Evolutionary conservation across 2,888 invertebrate genomes (phyloP).

Genomic region (Meiosimyza decipiens): DNA sequence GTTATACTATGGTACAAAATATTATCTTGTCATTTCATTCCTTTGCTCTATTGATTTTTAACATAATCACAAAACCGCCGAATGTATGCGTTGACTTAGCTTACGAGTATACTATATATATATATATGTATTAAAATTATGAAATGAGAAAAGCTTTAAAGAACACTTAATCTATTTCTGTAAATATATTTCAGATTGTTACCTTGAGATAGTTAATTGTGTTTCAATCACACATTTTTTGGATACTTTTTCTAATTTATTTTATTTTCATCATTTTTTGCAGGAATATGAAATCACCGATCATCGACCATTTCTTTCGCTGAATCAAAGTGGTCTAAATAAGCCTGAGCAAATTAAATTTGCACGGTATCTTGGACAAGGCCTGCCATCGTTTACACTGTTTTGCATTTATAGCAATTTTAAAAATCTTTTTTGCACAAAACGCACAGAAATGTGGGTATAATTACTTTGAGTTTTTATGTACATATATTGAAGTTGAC

Average conservation of each 20-base stretch:
- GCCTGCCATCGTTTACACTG: constrained; percentile 65
- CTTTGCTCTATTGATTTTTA: constrained; percentile 65
- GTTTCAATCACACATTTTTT: too few species aligned
- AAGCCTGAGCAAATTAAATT: constrained; percentile 67
- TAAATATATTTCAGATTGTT: neutral
- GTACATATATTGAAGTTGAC: neutral
- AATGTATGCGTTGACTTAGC: constrained; percentile 7
- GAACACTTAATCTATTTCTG: neutral
- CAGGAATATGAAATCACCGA: constrained; percentile 65
- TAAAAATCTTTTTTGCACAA: constrained; percentile 67
- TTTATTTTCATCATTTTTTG: constrained; percentile 39
- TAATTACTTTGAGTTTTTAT: neutral
- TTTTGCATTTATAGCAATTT: constrained; percentile 68
- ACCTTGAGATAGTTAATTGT: neutral
- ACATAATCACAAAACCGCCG: constrained; percentile 59
- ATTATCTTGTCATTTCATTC: constrained; percentile 33
- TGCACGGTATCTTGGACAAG: constrained; percentile 66
- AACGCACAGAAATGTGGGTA: constrained; percentile 66
- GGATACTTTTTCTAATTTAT: constrained; percentile 14
- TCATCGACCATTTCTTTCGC: constrained; percentile 65
- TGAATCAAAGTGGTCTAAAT: constrained; percentile 66
- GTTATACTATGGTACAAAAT: constrained; percentile 5
- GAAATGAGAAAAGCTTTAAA: neutral
- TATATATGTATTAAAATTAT: neutral
- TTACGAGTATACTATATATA: neutral